Evolutionary conservation across 92 coral and sea anemone genomes (phyloP), one percentile per base, ranked within the genome.

Genomic region (Isaurus tuberculatus): DNA sequence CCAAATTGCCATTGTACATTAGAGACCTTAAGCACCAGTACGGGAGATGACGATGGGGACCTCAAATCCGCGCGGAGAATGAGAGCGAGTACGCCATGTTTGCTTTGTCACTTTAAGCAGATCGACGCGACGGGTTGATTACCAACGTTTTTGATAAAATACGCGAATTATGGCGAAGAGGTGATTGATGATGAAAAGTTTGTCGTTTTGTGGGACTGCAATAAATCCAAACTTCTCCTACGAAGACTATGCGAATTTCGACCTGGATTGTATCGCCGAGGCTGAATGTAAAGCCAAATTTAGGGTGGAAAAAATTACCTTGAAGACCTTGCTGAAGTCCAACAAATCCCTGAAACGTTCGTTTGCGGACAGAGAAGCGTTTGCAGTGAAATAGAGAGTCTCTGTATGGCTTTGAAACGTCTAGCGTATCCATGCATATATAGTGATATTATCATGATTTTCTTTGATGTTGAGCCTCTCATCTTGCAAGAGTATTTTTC

Each of bases 251-350:
- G 20, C 4, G 20, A 65, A 63, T 25, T 63, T 63, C 33, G 68
- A 63, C 9, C 68, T 63, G 33, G 68, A 63, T 63, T 63, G 30
- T 32, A 63, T 63, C 30, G 28, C 68, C 28, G 68, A 65, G 71
- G 40, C 43, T 65, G 68, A 63, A 65, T 65, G 40, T 29, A 65
- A 65, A 65, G 71, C 71, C 42, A 8, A 30, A 27, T 27, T 65
- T 29, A 28, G 71, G 71, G 71, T 65, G 71, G 33, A 65, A 65
- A 30, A 65, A 65, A 63, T 63, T 28, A 63, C 31, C 68, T 63
- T 23, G 68, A 63, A 27, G 71, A 65, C 71, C 42, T 65, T 65
- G 43, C 71, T 65, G 71, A 65, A 65, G 71, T 65, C 71, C 71
- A 28, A 30, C 71, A 65, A 33, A 63, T 63, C 57, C 57, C 57